Evolutionary conservation across 2,797 vertebrate species (phyloP).

Genomic region (Clarias pachynema): DNA sequence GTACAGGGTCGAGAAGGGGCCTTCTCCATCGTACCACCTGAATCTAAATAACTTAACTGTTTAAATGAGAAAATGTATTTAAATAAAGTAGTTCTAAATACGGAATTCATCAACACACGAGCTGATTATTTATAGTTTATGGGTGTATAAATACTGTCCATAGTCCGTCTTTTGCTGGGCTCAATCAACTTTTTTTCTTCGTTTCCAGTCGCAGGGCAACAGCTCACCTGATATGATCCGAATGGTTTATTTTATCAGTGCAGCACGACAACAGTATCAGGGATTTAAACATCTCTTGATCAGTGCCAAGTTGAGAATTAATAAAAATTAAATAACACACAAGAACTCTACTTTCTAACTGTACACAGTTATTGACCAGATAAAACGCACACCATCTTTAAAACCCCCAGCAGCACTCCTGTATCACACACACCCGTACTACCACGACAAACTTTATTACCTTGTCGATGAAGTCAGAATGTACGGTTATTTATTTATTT

Average conservation of each 20-base stretch:
- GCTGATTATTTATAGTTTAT: neutral
- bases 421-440: neutral
- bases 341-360: neutral
- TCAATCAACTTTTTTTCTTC: neutral
- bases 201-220: too few relatives aligned
- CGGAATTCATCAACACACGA: too few relatives aligned
- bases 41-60: conserved; percentile 32
- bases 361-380: neutral
- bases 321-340: neutral
- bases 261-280: neutral
- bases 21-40: conserved; percentile 46
- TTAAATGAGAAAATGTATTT: neutral
- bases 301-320: neutral
- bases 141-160: neutral
- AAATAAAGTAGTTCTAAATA: neutral
- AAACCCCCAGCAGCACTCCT: neutral
- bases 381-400: neutral
- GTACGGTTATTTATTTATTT: neutral
- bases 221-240: neutral
- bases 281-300: neutral
- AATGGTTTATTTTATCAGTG: neutral
- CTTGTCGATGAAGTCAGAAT: neutral
- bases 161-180: neutral
- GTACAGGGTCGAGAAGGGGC: too few relatives aligned
- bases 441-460: too few relatives aligned